Conservation (phyloP, 2,797 vertebrate genomes). For the Zalophus californianus region DNA sequence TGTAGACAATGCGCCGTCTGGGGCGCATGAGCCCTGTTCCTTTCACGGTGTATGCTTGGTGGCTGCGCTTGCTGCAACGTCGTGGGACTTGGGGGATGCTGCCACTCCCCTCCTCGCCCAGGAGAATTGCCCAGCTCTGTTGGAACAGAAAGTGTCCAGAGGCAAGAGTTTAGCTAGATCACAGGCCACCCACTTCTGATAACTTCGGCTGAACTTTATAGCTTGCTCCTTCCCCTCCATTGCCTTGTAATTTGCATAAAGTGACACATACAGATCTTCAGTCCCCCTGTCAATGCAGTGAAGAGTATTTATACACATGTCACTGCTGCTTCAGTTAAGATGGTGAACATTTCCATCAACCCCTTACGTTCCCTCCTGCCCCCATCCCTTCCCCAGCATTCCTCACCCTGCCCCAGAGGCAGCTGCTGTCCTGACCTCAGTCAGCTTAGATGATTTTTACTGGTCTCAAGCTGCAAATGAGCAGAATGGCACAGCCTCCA, state of each 20-base stretch:
- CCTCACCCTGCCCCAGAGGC: not conserved
- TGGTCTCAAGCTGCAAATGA: not conserved
- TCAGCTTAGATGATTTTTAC: not conserved
- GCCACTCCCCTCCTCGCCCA: not conserved
- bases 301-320: not conserved
- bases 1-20: slow-evolving; percentile 67
- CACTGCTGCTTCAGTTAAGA: not conserved
- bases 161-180: not conserved
- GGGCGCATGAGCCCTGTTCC: not conserved
- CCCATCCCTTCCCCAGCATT: accelerated
- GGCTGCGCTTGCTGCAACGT: not conserved
- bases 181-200: not conserved
- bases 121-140: not conserved
- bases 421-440: not conserved
- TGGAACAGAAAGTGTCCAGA: not conserved
- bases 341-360: not conserved
- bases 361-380: no score
- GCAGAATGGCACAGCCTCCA: not conserved
- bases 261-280: not conserved
- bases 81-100: not conserved
- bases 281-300: not conserved
- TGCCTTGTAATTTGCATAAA: not conserved
- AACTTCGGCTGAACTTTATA: not conserved
- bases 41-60: not conserved
- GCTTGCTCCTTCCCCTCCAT: no score